Evolutionary conservation across 2,113 vertebrate species (phyloP).

Genomic region (Ciconia stormi): DNA sequence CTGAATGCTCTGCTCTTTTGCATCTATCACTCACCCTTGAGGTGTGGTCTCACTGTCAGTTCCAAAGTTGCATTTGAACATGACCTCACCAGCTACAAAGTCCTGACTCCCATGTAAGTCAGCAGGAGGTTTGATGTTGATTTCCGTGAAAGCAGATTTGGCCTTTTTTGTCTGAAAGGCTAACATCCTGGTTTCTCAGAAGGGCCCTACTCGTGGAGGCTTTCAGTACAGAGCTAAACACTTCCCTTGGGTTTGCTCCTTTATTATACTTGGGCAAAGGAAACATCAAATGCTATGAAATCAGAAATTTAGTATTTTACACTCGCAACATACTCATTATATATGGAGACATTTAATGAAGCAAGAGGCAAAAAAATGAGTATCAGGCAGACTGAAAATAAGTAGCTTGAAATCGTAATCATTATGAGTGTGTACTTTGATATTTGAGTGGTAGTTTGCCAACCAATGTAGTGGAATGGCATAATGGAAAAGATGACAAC

Average conservation of each 20-base stretch:
- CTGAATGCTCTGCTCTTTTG: neutral
- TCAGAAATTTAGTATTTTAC: neutral
- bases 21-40: neutral
- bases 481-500: slow-evolving; percentile 22
- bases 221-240: neutral
- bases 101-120: neutral
- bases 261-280: neutral
- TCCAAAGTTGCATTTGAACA: neutral
- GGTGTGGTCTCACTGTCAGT: neutral
- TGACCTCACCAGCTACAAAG: neutral
- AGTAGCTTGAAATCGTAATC: neutral
- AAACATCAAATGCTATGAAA: neutral
- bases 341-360: neutral
- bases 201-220: neutral
- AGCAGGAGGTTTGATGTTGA: neutral
- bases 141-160: neutral
- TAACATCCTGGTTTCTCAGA: neutral
- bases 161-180: neutral
- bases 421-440: neutral
- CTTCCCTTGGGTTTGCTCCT: neutral
- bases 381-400: neutral
- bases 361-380: neutral
- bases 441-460: neutral
- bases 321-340: neutral
- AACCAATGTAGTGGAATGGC: neutral